phyloP scores from a whole-genome alignment of 2,797 vertebrate genomes.

The Poeciliopsis presidionis region DNA sequence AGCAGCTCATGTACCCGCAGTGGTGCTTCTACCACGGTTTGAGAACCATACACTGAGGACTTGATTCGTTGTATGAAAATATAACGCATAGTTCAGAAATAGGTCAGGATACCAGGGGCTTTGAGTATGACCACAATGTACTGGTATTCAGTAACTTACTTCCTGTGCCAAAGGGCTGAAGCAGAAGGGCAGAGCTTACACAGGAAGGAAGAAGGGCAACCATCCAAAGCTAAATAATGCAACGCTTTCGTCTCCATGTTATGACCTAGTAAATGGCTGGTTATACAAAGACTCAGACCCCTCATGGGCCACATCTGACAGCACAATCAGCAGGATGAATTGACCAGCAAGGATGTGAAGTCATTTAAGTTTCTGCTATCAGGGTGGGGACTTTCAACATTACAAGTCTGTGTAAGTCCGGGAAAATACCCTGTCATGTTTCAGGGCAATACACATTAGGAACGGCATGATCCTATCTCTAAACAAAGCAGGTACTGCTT shows the following conservation, averaged over 20 bases:
- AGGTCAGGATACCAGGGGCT: constrained; percentile 29
- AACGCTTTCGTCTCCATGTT: constrained; percentile 74
- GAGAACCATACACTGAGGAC: neutral
- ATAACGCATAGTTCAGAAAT: neutral
- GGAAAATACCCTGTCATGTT: neutral
- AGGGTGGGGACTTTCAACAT: constrained; percentile 15
- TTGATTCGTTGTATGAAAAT: neutral
- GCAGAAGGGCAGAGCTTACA: constrained; percentile 54
- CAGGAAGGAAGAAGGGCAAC: constrained; percentile 69
- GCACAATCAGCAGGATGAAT: constrained; percentile 55
- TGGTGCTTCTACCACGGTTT: neutral
- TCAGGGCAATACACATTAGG: constrained; percentile 1
- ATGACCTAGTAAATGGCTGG: constrained; percentile 77
- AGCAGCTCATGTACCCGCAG: neutral
- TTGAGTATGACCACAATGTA: constrained; percentile 36
- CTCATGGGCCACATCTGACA: constrained; percentile 54
- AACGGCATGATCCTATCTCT: constrained; percentile 1
- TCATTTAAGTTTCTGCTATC: constrained; percentile 11
- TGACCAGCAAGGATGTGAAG: constrained; percentile 26
- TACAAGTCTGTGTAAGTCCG: constrained; percentile 21
- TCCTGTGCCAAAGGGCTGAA: constrained; percentile 64
- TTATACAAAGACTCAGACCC: constrained; percentile 68
- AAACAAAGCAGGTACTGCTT: constrained; percentile 12
- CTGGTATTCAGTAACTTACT: constrained; percentile 50
- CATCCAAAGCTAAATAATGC: constrained; percentile 79